Evolutionary conservation across 2,888 invertebrate species (phyloP).

Genomic region (Cephus runcator): DNA sequence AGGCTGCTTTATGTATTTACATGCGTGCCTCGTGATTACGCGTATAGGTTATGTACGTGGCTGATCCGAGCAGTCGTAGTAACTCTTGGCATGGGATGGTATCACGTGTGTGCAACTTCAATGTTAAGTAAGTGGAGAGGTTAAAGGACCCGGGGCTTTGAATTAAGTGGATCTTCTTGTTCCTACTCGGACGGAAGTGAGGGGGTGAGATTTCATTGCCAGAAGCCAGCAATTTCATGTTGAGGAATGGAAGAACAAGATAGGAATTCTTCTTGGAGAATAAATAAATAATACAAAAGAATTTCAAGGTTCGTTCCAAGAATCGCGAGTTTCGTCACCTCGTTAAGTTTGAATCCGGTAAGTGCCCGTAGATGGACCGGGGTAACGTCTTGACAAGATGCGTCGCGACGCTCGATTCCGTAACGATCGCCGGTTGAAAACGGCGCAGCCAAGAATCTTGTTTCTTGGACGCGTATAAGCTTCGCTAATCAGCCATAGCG

Average conservation of each 20-base stretch:
- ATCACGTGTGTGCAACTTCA: background rate
- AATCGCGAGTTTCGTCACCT: background rate
- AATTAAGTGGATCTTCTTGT: constrained; percentile 1
- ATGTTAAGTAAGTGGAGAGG: background rate
- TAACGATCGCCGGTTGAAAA: background rate
- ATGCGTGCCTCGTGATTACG: background rate
- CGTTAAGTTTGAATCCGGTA: background rate
- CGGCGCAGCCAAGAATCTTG: background rate
- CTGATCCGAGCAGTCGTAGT: background rate
- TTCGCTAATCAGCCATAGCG: background rate
- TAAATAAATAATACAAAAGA: background rate
- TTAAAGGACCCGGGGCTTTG: background rate
- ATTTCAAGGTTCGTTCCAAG: background rate
- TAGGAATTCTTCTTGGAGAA: background rate
- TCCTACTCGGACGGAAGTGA: background rate
- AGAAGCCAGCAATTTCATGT: constrained; percentile 1
- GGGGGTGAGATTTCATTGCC: background rate
- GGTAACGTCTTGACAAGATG: background rate
- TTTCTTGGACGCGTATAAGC: background rate
- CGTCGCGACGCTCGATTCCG: background rate
- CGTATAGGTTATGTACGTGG: background rate
- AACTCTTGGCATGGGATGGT: background rate
- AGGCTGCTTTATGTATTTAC: background rate
- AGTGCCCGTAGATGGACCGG: background rate
- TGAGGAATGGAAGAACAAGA: background rate